phyloP scores from a whole-genome alignment of 1,140 invertebrate species.

The Globodera rostochiensis region DNA sequence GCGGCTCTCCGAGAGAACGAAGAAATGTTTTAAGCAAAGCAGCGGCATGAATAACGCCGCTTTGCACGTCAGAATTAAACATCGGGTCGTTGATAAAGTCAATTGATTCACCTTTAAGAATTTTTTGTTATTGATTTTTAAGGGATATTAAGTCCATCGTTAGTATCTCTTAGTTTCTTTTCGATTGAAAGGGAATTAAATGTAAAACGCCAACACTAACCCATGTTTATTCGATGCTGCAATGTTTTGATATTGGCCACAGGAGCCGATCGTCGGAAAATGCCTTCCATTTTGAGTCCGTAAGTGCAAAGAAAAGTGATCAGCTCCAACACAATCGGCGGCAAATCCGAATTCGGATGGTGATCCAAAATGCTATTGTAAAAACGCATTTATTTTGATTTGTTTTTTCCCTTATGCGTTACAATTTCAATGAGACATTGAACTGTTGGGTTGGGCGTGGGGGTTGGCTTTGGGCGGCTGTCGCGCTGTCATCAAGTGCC shows the following conservation, averaged over 20 bases:
- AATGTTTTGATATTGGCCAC: conserved; percentile 66
- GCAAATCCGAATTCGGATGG: conserved; percentile 67
- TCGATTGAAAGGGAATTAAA: neutral
- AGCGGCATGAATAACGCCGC: conserved; percentile 67
- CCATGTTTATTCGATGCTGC: conserved; percentile 68
- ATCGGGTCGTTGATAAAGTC: conserved; percentile 57
- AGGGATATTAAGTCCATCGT: neutral
- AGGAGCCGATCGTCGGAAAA: conserved; percentile 69
- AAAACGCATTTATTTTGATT: conserved; percentile 27
- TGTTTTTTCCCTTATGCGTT: conserved; percentile 36
- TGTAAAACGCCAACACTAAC: conserved; percentile 48
- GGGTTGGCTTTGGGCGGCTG: conserved; percentile 37
- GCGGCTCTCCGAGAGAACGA: conserved; percentile 68
- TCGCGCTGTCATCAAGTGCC: neutral
- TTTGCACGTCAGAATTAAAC: conserved; percentile 52
- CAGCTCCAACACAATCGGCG: conserved; percentile 67
- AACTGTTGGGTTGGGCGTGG: conserved; percentile 69
- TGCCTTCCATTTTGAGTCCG: conserved; percentile 69
- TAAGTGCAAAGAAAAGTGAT: conserved; percentile 67
- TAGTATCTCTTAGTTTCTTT: neutral
- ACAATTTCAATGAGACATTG: conserved; percentile 69
- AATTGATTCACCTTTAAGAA: conserved; percentile 59
- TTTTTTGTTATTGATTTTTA: neutral
- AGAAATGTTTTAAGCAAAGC: conserved; percentile 70
- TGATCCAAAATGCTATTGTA: conserved; percentile 67